A percentile compares a stretch with the other conserved stretches of the same genome.
Conservation (phyloP, 2,797 vertebrate genomes). For the Nyctalus aviator region DNA sequence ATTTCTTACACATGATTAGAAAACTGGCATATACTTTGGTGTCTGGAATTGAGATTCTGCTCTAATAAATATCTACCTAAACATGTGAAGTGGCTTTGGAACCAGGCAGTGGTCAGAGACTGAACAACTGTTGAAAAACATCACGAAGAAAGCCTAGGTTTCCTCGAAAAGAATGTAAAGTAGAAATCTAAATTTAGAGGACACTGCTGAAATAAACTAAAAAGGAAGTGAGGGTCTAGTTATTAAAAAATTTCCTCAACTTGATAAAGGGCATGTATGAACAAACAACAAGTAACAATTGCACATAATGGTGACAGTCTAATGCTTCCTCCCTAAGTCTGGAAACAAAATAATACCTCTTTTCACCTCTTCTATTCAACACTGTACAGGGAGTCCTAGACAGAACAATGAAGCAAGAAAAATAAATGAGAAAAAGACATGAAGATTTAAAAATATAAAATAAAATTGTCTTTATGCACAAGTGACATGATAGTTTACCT, state of each 20-base stretch:
- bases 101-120: neutral
- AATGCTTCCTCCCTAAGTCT: neutral
- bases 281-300: neutral
- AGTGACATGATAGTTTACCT: neutral
- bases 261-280: neutral
- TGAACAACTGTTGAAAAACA: neutral
- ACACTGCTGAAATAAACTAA: neutral
- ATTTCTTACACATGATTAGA: neutral
- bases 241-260: neutral
- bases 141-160: neutral
- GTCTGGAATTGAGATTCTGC: neutral
- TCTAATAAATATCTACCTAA: neutral
- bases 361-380: slow-evolving; percentile 11
- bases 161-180: neutral
- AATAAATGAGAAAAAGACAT: neutral
- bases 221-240: neutral
- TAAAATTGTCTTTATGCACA: neutral
- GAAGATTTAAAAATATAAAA: neutral
- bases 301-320: neutral
- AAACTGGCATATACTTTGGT: neutral
- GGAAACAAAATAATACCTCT: neutral
- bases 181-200: neutral
- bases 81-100: neutral
- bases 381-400: neutral
- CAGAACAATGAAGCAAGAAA: slow-evolving; percentile 9